Base-by-base conservation (phyloP, 2,113 vertebrate species). In the Acanthochromis polyacanthus region DNA sequence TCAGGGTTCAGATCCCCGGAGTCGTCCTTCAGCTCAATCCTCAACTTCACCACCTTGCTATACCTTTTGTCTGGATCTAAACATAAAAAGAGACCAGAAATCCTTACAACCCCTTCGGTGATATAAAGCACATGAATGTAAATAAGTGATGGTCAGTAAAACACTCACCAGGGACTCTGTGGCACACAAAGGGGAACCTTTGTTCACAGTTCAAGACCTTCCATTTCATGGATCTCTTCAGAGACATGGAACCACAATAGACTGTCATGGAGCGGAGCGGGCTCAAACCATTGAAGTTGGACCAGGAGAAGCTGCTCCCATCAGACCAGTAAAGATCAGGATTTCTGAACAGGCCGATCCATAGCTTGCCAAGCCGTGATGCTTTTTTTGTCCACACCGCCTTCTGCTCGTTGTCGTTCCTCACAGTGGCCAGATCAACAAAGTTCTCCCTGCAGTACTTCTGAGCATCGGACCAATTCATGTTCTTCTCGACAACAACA, bases 401-500 rank as follows among this genome's bases (percentile, higher is more conserved):
- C 30, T 30, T 3, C 6, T 4, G 4, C 30, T 30, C 6, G 30
- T 1, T 6, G 30, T 30, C 4, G 30, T 6, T 30, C 6, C 4
- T 75, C 51, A 45, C 65, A 23, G 51, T 70, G 64, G 23, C 71
- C 58, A 75, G 64, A 30, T 81, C 79, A 23, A 0, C 32, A 23
- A 1, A 51, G 15, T 32, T 5, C 22, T 63, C 4, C 19, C 71
- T 75, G 71, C 79, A 81, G 52, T 32, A 23, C 1, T 2, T 58
- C 71, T 64, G 71, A 75, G 71, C 71, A 12, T 3, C 1, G 15
- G 19, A 17, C 71, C 79, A 81, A 14, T 0, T 36, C 51, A 11
- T 51, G 1, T 0, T 0, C 12, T 3, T 0, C 5, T 0, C 2
- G 14, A 75, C 52, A 9, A 0, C 0, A 51, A 78, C 46, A 55